Base-by-base conservation (phyloP, 2,888 invertebrate species). In the Cryptus viduatorius region DNA sequence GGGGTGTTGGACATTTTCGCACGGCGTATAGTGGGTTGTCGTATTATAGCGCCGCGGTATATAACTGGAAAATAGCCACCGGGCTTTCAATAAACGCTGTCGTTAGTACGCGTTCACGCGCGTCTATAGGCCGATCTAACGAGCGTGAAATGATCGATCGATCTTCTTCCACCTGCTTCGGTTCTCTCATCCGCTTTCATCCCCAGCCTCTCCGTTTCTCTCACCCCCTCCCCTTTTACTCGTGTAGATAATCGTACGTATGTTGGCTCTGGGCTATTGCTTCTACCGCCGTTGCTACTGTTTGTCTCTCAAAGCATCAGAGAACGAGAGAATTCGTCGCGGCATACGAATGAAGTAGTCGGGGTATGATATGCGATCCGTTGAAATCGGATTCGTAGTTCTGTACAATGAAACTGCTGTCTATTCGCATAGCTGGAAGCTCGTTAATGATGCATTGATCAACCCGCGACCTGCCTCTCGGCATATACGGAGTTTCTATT, bases 71-170 rank as follows among this genome's bases (percentile, higher is more conserved):
- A 77, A 68, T 68, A 77, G 56, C 82, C 65, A 46, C 56, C 48
- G 71, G 46, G 65, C 65, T 65, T 50, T 24, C 75, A 61, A 81
- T 69, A 81, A 81, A 69, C 64, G 69, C 37, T 64, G 50, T 69
- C 50, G 75, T 81, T 69, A 64, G 75, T 76, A 19, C 75, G 64
- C 75, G 64, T 69, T 61, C 50, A 31, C 76, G 53, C 64, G 50
- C 24, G 14, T 68, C 67, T 67, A 53, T 69, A 37, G 42, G 10
- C 42, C 76, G 76, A 76, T 65, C 65, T 76, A 81, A 81, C 68
- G 81, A 81, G 76, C 81, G 69, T 71, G 69, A 76, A 81, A 81
- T 76, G 75, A 69, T 69, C 76, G 61, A 64, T 76, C 81, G 81
- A 76, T 75, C 80, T 68, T 42, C 42, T 50, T 68, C 68, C 24